Conservation (phyloP, 1,140 invertebrate species). For the Proctacanthus coquilletti region DNA sequence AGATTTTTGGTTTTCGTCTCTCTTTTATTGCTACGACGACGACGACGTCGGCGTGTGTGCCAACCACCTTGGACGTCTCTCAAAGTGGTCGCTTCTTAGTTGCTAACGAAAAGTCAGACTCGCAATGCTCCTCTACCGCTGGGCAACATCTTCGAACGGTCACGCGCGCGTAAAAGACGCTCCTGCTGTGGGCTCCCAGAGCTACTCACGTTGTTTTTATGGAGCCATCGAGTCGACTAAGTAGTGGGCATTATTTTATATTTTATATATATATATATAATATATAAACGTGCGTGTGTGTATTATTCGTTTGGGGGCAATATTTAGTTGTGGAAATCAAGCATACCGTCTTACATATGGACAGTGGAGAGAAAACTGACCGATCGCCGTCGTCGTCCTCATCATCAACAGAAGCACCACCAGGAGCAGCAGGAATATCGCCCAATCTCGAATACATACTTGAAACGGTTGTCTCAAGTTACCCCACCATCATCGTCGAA, state of each 20-base stretch:
- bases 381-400: conserved; percentile 1
- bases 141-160: conserved; percentile 8
- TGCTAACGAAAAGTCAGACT: conserved; percentile 6
- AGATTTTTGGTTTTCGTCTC: conserved; percentile 1
- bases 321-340: background rate
- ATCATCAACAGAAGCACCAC: too few relatives aligned
- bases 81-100: conserved; percentile 7
- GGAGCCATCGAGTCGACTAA: too few relatives aligned
- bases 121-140: too few relatives aligned
- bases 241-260: too few relatives aligned
- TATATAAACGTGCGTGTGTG: background rate
- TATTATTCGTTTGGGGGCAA: background rate
- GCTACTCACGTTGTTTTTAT: too few relatives aligned
- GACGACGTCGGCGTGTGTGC: too few relatives aligned
- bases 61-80: too few relatives aligned
- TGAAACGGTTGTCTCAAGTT: conserved; percentile 6
- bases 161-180: conserved; percentile 6
- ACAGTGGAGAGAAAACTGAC: conserved; percentile 3
- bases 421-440: too few relatives aligned
- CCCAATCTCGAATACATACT: too few relatives aligned
- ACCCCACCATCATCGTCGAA: conserved; percentile 6
- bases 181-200: too few relatives aligned
- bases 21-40: conserved; percentile 4
- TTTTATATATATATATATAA: background rate
- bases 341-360: background rate